Conservation (phyloP, 2,113 vertebrate genomes). For the Sinocyclocheilus maitianheensis region DNA sequence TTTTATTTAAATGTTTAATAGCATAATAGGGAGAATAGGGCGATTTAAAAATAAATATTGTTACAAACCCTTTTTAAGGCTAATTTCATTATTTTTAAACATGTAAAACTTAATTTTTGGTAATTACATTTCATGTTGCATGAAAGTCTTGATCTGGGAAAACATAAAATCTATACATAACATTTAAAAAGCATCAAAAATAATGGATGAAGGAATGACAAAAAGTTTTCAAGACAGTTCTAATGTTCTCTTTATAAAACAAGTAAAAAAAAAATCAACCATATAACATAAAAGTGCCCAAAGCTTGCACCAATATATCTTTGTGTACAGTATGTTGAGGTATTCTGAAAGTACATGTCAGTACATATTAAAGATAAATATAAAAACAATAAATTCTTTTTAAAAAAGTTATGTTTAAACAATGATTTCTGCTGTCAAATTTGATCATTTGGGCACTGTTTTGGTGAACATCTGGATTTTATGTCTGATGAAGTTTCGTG, state of each 20-base stretch:
- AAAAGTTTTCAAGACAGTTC: not conserved
- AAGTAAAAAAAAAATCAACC: not conserved
- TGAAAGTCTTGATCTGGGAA: not conserved
- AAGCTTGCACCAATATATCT: not conserved
- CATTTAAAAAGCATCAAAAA: not conserved
- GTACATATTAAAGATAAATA: not conserved
- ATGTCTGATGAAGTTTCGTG: slow-evolving; percentile 61
- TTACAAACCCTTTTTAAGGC: not conserved
- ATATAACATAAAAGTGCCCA: not conserved
- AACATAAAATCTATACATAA: not conserved
- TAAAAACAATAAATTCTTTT: not conserved
- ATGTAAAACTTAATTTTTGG: not conserved
- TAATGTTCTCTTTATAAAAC: not conserved
- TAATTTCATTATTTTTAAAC: not conserved
- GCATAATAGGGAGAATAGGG: not conserved
- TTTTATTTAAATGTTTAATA: not conserved
- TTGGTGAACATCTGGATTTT: slow-evolving; percentile 37
- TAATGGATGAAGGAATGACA: not conserved
- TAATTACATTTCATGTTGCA: not conserved
- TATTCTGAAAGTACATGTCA: not conserved
- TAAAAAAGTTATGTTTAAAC: not conserved
- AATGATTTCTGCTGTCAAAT: not conserved
- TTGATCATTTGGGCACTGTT: not conserved
- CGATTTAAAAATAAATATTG: no score
- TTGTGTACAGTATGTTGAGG: not conserved